Base-by-base conservation (phyloP, 2,888 invertebrate species). In the Leucophora obtusa region DNA sequence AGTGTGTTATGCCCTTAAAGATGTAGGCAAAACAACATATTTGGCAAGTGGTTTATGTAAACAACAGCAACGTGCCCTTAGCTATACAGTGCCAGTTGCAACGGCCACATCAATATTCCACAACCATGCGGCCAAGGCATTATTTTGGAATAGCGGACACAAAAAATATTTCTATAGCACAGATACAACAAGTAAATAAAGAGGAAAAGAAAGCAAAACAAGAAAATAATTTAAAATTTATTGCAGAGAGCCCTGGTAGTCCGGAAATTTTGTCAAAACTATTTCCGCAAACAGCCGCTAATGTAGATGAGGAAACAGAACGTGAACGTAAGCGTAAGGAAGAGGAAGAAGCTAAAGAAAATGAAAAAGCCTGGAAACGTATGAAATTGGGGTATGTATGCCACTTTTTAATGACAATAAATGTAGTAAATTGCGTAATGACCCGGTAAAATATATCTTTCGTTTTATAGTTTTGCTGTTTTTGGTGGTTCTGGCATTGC, bases 301-400 rank as follows among this genome's bases (percentile, higher is more conserved):
- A 90, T 38, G 91, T 92, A 65, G 89, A 91, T 53, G 91, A 91
- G 80, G 91, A 91, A 63, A 91, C 91, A 38, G 91, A 92, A 56
- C 90, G 92, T 78, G 91, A 92, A 82, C 91, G 92, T 24, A 91
- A 92, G 83, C 91, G 92, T 59, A 92, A 93, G 80, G 93, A 93
- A 70, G 92, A 93, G 81, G 92, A 93, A 79, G 92, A 93, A 68
- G 89, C 90, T 21, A 92, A 94, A 85, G 93, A 93, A 85, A 93
- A 94, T 86, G 93, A 94, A 84, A 93, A 93, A 68, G 93, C 94
- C 84, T 94, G 94, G 93, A 93, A 92, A 83, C 92, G 93, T 83
- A 95, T 95, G 93, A 95, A 95, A 88, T 92, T 93, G 70, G 93
- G 93, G 93, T 93, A 88, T 56, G 21, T 10, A n/a, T 43, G 11